Conservation (phyloP, 2,888 invertebrate species). For the Halictus ligatus region DNA sequence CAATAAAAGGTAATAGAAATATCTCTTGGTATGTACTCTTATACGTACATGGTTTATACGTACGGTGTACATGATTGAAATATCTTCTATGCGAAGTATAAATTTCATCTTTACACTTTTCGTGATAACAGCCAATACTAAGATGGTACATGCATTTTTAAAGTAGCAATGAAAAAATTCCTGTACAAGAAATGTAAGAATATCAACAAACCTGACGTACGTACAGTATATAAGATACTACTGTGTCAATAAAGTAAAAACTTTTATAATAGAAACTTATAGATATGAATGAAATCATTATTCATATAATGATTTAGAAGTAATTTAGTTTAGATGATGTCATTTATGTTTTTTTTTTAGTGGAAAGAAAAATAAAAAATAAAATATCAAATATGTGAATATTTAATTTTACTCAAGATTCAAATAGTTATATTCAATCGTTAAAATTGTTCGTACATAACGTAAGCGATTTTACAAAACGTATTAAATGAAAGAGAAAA, state of each 20-base stretch:
- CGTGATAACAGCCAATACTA: neutral
- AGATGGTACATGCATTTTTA: constrained; percentile 18
- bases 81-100: constrained; percentile 32
- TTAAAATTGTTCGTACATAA: constrained; percentile 1
- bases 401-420: constrained; percentile 6
- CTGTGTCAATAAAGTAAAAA: neutral
- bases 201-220: constrained; percentile 19
- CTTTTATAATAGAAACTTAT: constrained; percentile 30
- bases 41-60: neutral
- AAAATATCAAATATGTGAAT: constrained; percentile 2
- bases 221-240: constrained; percentile 6
- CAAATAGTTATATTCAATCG: neutral
- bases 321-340: constrained; percentile 1
- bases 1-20: constrained; percentile 33
- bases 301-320: constrained; percentile 2
- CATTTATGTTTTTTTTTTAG: neutral
- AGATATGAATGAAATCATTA: constrained; percentile 21
- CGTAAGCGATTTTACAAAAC: constrained; percentile 28
- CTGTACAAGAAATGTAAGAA: constrained; percentile 12
- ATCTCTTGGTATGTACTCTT: neutral
- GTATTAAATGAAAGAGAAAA: constrained; percentile 18
- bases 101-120: constrained; percentile 23
- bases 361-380: constrained; percentile 9
- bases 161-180: constrained; percentile 15
- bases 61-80: neutral